Evolutionary conservation across 2,888 invertebrate genomes (phyloP), one percentile per base, ranked within the genome.

Genomic region (Halictus quadricinctus): DNA sequence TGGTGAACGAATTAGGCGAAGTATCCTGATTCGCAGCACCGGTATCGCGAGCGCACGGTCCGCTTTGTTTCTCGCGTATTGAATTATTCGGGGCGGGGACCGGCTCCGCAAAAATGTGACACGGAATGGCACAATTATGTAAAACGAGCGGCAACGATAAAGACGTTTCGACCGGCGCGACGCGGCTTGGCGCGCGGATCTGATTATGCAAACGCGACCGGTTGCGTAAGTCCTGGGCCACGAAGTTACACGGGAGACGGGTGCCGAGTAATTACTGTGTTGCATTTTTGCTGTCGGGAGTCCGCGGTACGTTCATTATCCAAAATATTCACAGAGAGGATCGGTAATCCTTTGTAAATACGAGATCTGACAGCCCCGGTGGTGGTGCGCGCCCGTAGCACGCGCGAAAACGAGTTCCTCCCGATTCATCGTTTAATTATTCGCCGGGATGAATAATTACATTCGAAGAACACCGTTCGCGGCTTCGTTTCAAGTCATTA

Each of bases 131-230:
- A 79, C 75, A 80, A 80, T 85, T 82, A 82, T 80, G 78, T 78
- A 78, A 85, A 86, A 66, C 73, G 58, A 48, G 72, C 77, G 72
- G 58, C 77, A 69, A 75, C 77, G 85, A 82, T 82, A 86, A 82
- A 77, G 82, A 86, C 79, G 69, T 80, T 83, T 79, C 80, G 78
- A 83, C 60, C 73, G 69, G 66, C 76, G 25, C 64, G 64, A 18
- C 80, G 15, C 73, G n/a, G n/a, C n/a, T 4, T 10, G 58, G 15
- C 64, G 64, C 64, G 29, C 76, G 79, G 69, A 82, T 78, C 78
- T 83, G 79, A 87, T 87, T 87, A 87, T 87, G 87, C 83, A 86
- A 86, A 83, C 60, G 83, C 78, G 50, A 81, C 66, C 74, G 72
- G 79, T 76, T 79, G 58, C 76, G 66, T 76, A 81, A 79, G 74